Base-by-base conservation (phyloP, 1,140 invertebrate genomes). In the Caerostris darwini region DNA sequence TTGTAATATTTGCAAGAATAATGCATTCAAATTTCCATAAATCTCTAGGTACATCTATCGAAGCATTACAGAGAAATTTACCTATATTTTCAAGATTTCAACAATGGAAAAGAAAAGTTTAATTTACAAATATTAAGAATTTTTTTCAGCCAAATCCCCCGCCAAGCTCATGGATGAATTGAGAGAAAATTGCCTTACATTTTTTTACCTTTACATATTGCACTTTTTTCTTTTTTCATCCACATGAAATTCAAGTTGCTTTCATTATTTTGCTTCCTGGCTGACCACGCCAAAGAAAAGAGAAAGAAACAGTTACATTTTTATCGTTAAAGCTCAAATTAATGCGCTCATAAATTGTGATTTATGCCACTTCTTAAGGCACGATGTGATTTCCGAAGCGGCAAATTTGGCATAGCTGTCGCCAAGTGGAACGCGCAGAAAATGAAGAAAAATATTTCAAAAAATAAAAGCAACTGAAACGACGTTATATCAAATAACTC, bases 341-440 rank as follows among this genome's bases (percentile, higher is more conserved):
- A 91, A 91, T 91, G 90, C 61, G 90, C 90, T 56, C 90, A 82
- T 91, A 91, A 91, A 91, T 81, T 61, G 69, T 91, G 90, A 91
- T 91, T 91, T 91, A 91, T 91, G 71, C 77, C 7, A 53, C 58
- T 91, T 82, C 71, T 82, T 82, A 71, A 90, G 54, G 19, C 53
- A 50, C 58, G 67, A 56, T 53, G 61, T 69, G 88, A 90, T 56
- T 90, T 58, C 77, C 54, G 67, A 90, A 19, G 54, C 69, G 64
- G 34, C 17, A 90, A 58, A 56, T 77, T 90, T 90, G 7, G 88
- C 67, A n/a, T 90, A 8, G 88, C 19, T 90, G 54, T 77, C 67
- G 61, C 12, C 17, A 87, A 71, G 53, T 50, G 53, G 88, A 53
- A 71, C 77, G 53, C 56, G 6, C 5, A 10, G 50, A 88, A 67